Base-by-base conservation (phyloP, 1,140 invertebrate genomes). In the Lordiphosa clarofinis region DNA sequence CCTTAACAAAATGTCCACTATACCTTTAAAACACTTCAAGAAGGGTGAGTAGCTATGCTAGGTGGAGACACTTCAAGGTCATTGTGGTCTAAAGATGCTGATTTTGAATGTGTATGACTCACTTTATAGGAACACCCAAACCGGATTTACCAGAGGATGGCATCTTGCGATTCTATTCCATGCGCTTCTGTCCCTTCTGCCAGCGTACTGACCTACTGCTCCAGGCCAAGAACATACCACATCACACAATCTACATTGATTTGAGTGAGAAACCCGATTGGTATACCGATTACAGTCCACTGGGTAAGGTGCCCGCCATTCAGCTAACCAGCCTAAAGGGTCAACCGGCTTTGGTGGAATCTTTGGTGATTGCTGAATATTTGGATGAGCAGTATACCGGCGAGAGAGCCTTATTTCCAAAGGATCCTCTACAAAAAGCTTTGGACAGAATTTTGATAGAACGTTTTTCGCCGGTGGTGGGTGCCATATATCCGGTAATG, bases 171-270 rank as follows among this genome's bases (percentile, higher is more conserved):
- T 89, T 97, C 4, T 98, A 96, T 86, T 95, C 93, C 33, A 98
- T 95, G 95, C 91, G 95, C 63, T 97, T 95, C 88, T 98, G 96
- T 87, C 97, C 97, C 0, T 98, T 93, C 87, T 95, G 95, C 0
- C 94, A 98, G 73, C 91, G 96, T 56, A 92, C 94, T n/a, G 91
- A 95, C 39, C 90, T 98, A 6, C 93, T 96, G 1, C 88, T 97
- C 8, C 93, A 94, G 49, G 94, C 95, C 11, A 98, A 98, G 90
- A 92, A 94, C 56, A 92, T 97, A 57, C 93, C 94, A 92, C 94
- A 96, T 86, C 95, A 98, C 87, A 91, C 94, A 6, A 92, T 97
- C 4, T 95, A 96, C 82, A 92, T 98, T 13, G 93, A 98, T 90
- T 89, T 97, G 38, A 92, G 91, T n/a, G 90, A 93, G 31, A 97